phyloP scores from a whole-genome alignment of 2,888 invertebrate species.

The Phaonia tiefii region DNA sequence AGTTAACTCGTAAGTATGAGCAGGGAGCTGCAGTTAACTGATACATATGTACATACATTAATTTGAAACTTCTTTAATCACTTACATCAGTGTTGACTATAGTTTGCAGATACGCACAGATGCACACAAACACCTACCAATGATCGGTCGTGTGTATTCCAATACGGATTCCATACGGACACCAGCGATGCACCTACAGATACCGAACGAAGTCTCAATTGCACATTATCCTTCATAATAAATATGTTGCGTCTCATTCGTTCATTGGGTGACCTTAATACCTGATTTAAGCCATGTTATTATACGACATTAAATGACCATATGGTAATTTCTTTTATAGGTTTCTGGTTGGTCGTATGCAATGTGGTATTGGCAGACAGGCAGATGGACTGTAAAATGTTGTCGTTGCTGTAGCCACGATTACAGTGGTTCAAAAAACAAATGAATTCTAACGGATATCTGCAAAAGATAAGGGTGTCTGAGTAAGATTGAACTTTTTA shows the following conservation, averaged over 20 bases:
- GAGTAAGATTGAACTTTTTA: too few relatives aligned
- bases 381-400: too few relatives aligned
- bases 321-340: constrained; percentile 41
- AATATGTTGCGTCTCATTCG: constrained; percentile 35
- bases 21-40: not conserved
- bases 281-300: constrained; percentile 52
- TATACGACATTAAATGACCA: constrained; percentile 33
- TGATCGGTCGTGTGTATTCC: not conserved
- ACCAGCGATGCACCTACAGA: not conserved
- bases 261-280: constrained; percentile 46
- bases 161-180: not conserved
- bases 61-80: constrained; percentile 20
- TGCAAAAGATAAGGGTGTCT: too few relatives aligned
- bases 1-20: not conserved
- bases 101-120: not conserved
- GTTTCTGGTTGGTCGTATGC: too few relatives aligned
- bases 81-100: constrained; percentile 9
- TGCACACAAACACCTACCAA: not conserved
- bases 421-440: too few relatives aligned
- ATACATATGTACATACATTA: not conserved
- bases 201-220: not conserved
- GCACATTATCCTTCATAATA: constrained; percentile 34
- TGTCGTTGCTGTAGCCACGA: not conserved
- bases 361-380: not conserved
- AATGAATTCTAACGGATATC: too few relatives aligned